Evolutionary conservation across 2,113 vertebrate genomes (phyloP), one percentile per base, ranked within the genome.

Genomic region (Percina caprodes): DNA sequence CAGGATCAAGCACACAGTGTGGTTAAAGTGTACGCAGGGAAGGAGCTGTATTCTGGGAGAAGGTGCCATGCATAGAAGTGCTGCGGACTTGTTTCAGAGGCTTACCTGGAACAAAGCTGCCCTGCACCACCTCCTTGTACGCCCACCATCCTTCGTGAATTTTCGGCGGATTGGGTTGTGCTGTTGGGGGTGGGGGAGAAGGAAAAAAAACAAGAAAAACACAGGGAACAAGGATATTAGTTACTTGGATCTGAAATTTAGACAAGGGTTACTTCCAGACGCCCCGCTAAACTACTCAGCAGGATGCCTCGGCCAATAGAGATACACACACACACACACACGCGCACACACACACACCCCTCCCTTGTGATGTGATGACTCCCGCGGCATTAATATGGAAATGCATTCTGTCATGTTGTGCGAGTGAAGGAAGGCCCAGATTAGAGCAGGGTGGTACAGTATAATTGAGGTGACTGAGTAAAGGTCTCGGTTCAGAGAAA

Each of bases 111-210:
- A 99, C 97, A 94, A 99, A 99, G 96, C 97, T 99, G 86, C 98
- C 98, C 90, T 99, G 98, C 88, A 99, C 98, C 93, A 99, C 97
- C 88, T 99, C 98, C 91, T 99, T 99, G 91, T 99, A 99, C 1
- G 98, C 98, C 98, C 98, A 99, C 98, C 98, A 99, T 96, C 98
- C 98, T 94, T 99, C 98, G 90, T 99, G 97, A 96, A 99, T 98
- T 96, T 99, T 99, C 86, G 97, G 97, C 86, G 95, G 96, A 96
- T 96, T 97, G 84, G 97, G 97, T 92, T 99, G 98, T 92, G 98
- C 98, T 99, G 93, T 80, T 92, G 87, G 81, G 70, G n/a, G 3
- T 24, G 52, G 81, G 15, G 18, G n/a, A n/a, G n/a, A n/a, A n/a
- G n/a, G n/a, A n/a, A n/a, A n/a, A n/a, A n/a, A n/a, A n/a, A n/a